phyloP scores from a whole-genome alignment of 2,797 vertebrate genomes.

The Sebastiscus tertius region DNA sequence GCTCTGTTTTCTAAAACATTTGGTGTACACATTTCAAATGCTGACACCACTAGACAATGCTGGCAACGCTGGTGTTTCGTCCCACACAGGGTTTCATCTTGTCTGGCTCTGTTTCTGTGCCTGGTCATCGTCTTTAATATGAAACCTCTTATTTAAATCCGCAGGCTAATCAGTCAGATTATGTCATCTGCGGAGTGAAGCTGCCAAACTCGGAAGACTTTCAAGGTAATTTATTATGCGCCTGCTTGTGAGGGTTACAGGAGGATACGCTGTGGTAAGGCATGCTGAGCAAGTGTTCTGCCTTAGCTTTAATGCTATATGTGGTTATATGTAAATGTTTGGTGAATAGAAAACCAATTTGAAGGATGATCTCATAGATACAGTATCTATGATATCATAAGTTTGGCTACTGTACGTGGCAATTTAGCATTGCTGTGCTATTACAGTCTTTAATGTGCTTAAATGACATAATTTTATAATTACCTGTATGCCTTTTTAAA shows the following conservation, averaged over 20 bases:
- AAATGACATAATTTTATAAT: slow-evolving; percentile 14
- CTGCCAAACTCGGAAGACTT: slow-evolving; percentile 99
- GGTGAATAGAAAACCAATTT: slow-evolving; percentile 10
- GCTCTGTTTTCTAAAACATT: background rate
- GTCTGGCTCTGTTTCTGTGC: slow-evolving; percentile 16
- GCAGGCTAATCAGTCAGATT: slow-evolving; percentile 95
- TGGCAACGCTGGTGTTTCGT: background rate
- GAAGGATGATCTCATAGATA: slow-evolving; percentile 33
- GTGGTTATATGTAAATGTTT: slow-evolving; percentile 16
- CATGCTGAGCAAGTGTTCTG: slow-evolving; percentile 32
- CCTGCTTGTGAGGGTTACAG: slow-evolving; percentile 14
- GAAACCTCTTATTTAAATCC: slow-evolving; percentile 51
- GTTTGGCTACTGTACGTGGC: slow-evolving; percentile 14
- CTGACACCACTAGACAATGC: background rate
- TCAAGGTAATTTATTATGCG: slow-evolving; percentile 89
- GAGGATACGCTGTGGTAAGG: slow-evolving; percentile 15
- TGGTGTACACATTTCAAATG: background rate
- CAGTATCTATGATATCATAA: slow-evolving; percentile 20
- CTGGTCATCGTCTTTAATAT: slow-evolving; percentile 27
- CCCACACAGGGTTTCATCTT: slow-evolving; percentile 13
- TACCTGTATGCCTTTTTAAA: slow-evolving; percentile 2
- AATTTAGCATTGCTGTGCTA: slow-evolving; percentile 11
- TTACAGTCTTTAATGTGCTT: background rate
- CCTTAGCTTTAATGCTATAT: background rate
- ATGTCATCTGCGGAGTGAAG: slow-evolving; percentile 97